Evolutionary conservation across 1,140 invertebrate genomes (phyloP), one percentile per base, ranked within the genome.

Genomic region (Galendromus occidentalis): DNA sequence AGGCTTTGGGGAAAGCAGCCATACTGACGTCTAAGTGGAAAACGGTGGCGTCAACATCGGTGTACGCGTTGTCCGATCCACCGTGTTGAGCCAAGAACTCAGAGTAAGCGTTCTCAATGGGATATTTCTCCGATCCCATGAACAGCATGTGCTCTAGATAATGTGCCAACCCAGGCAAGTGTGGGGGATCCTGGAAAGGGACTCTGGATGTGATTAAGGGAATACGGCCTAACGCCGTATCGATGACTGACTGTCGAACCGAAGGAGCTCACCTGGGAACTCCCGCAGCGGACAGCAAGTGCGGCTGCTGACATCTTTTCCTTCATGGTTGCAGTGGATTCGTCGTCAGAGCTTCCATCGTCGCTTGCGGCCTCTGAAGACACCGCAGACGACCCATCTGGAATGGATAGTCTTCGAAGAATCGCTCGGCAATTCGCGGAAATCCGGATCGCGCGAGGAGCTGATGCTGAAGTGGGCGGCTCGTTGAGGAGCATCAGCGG

Each of bases 131-230:
- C 33, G 77, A 78, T 25, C 79, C 79, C 29, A 80, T 72, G 69
- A 80, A 80, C n/a, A 80, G 69, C 79, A 80, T 80, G 67, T 80
- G 79, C 69, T 80, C 79, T 74, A 77, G 78, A 66, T 80, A 80
- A 68, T 80, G 79, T 64, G 79, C 79, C 22, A 79, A 67, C 1
- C 79, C 79, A 22, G 75, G 77, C 17, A 80, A 65, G 18, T 79
- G 74, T 64, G 68, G 65, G 1, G 79, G 78, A 69, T 80, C 79
- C 51, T 59, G 33, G 9, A 59, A 17, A 2, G 2, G 33, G 12
- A 59, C 4, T 22, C 28, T 7, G 20, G 20, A 18, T 22, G 6
- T 14, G 45, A 14, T 14, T 22, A 47, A 47, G 45, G 42, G 42
- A 44, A 44, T 44, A 14, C 42, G n/a, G 12, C 12, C n/a, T n/a